A percentile compares a stretch with the other conserved stretches of the same genome.
Evolutionary conservation across 1,140 invertebrate species (phyloP).

Genomic region (Trichomalopsis sarcophagae): DNA sequence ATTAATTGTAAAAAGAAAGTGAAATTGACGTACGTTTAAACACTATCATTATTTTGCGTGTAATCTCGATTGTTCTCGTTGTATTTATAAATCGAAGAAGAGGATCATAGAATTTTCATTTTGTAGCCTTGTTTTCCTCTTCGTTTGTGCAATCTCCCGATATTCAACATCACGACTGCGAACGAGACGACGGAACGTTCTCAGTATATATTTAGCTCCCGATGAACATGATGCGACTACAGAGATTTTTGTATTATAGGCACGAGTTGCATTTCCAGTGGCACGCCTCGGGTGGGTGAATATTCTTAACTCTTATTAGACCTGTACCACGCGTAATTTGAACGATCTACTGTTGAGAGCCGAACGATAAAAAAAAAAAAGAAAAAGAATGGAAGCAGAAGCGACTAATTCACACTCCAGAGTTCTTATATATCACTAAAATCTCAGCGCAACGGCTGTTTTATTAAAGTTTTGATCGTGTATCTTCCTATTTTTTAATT

Average conservation of each 20-base stretch:
- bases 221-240: constrained; percentile 8
- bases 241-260: constrained; percentile 25
- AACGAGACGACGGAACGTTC: neutral
- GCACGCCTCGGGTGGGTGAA: constrained; percentile 59
- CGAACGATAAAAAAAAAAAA: constrained; percentile 8
- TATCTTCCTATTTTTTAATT: neutral
- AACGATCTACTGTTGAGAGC: constrained; percentile 53
- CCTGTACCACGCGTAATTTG: constrained; percentile 61
- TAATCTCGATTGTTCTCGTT: constrained; percentile 15
- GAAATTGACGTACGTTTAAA: constrained; percentile 22
- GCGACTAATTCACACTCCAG: constrained; percentile 67
- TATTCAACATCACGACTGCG: constrained; percentile 35
- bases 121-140: constrained; percentile 18
- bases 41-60: constrained; percentile 2
- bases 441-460: constrained; percentile 66
- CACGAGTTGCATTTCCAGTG: constrained; percentile 71
- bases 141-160: constrained; percentile 42
- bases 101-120: neutral
- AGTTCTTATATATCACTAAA: constrained; percentile 67
- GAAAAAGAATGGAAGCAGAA: constrained; percentile 56
- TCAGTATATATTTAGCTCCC: neutral
- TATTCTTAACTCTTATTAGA: constrained; percentile 61
- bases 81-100: constrained; percentile 11
- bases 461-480: constrained; percentile 60
- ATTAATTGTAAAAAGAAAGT: constrained; percentile 23